Conservation (phyloP, 2,888 invertebrate genomes). For the Callosobruchus maculatus region DNA sequence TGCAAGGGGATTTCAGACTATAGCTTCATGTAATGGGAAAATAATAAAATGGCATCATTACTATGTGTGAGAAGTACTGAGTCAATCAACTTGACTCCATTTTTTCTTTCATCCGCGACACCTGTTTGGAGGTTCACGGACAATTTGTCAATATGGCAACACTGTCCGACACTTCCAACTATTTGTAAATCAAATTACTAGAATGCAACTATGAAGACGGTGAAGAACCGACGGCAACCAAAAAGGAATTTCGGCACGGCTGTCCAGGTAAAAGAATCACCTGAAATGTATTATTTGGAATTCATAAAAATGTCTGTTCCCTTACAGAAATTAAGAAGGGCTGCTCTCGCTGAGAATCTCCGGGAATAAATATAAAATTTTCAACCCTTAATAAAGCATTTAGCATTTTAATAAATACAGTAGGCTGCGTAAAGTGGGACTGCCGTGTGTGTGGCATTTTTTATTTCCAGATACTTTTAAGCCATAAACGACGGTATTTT, state of each 20-base stretch:
- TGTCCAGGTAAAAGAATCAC: neutral
- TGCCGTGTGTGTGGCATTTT: neutral
- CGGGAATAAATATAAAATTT: neutral
- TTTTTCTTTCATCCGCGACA: no score
- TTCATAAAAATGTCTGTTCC: neutral
- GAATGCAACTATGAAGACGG: neutral
- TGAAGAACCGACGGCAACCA: neutral
- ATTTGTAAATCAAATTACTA: neutral
- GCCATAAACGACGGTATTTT: neutral
- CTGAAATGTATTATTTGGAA: neutral
- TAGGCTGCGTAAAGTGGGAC: neutral
- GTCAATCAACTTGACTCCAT: no score
- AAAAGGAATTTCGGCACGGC: neutral
- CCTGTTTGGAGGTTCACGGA: no score
- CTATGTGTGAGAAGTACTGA: no score
- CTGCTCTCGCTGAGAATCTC: neutral
- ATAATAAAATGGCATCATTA: no score
- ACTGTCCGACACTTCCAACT: neutral
- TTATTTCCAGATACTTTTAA: neutral
- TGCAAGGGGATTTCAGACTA: no score
- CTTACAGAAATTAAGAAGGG: neutral
- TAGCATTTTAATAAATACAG: neutral
- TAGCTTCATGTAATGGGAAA: no score
- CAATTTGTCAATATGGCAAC: neutral
- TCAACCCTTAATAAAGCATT: neutral